These are phyloP conservation scores for Ceratina australensis DNA, from an alignment of 1,140 invertebrate genomes.

Conservation along the genomic window DNA sequence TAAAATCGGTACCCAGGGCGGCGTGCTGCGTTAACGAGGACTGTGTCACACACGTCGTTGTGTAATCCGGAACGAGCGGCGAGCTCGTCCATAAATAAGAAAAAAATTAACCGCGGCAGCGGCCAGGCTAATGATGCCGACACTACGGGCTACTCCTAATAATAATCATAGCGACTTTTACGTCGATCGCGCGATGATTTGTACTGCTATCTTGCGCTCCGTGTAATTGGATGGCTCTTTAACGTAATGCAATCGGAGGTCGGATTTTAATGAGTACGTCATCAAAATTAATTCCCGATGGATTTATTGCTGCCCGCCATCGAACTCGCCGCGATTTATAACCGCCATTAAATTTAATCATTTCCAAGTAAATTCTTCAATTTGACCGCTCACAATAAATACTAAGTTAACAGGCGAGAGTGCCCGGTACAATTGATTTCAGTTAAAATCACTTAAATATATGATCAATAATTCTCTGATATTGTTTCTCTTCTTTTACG, in stretches of 20 bases:
- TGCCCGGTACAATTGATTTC: too few species aligned
- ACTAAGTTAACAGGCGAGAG: not conserved
- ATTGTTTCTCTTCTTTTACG: too few species aligned
- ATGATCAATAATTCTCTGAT: too few species aligned
- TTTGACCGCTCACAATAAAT: not conserved
- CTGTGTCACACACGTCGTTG: slow-evolving; percentile 37
- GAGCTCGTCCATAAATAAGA: slow-evolving; percentile 42
- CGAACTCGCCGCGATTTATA: slow-evolving; percentile 9
- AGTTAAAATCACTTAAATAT: too few species aligned
- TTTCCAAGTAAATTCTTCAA: slow-evolving; percentile 5
- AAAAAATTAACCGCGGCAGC: slow-evolving; percentile 42
- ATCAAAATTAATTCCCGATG: slow-evolving; percentile 34
- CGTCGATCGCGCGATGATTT: slow-evolving; percentile 24
- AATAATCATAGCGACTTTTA: slow-evolving; percentile 12
- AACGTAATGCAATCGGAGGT: slow-evolving; percentile 12
- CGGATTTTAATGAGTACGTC: slow-evolving; percentile 26
- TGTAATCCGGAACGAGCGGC: slow-evolving; percentile 42
- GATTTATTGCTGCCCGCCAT: slow-evolving; percentile 11
- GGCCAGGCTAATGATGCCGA: slow-evolving; percentile 40
- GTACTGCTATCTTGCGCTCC: slow-evolving; percentile 15
- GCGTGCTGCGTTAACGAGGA: slow-evolving; percentile 58
- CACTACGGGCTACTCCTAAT: slow-evolving; percentile 10
- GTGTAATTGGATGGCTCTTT: slow-evolving; percentile 34
- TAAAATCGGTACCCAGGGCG: slow-evolving; percentile 62
- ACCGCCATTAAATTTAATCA: slow-evolving; percentile 35